Percentiles rank a stretch among this genome's conserved stretches.
Evolutionary conservation across 2,113 vertebrate species (phyloP).

Genomic region (Shinisaurus crocodilurus): DNA sequence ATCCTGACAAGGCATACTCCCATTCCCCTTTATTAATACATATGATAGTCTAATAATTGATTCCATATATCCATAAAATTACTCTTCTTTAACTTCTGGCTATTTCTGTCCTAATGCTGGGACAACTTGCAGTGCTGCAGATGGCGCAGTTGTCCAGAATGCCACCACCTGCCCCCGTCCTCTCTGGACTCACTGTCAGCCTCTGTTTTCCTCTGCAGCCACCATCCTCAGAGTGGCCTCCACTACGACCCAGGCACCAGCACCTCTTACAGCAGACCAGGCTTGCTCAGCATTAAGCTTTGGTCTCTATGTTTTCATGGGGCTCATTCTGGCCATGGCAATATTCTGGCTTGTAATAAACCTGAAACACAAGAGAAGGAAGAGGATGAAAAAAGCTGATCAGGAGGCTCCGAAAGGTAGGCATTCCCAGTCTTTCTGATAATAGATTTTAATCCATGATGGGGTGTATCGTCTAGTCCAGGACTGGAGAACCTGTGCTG

Average conservation of each 20-base stretch:
- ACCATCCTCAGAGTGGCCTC: not conserved
- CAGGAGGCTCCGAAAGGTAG: conserved; percentile 60
- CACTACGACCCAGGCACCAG: not conserved
- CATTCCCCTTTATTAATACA: too few species aligned
- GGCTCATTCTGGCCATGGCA: conserved; percentile 30
- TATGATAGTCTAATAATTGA: too few species aligned
- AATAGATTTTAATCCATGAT: not conserved
- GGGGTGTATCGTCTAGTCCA: not conserved
- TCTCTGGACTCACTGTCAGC: too few species aligned
- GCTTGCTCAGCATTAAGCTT: conserved; percentile 34
- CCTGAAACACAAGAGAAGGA: conserved; percentile 45
- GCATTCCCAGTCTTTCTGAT: not conserved
- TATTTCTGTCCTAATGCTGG: not conserved
- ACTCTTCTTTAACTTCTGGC: too few species aligned
- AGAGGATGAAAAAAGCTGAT: not conserved
- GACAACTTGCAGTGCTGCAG: not conserved
- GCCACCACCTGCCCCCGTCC: too few species aligned
- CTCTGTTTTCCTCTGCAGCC: conserved; percentile 43
- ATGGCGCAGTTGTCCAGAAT: not conserved
- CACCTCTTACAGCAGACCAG: not conserved
- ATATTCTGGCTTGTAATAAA: conserved; percentile 47
- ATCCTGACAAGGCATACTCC: too few species aligned
- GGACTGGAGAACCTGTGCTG: not conserved
- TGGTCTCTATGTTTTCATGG: not conserved
- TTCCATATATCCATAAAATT: too few species aligned